Conservation (phyloP, 1,140 invertebrate species). For the Zaprionus inermis region DNA sequence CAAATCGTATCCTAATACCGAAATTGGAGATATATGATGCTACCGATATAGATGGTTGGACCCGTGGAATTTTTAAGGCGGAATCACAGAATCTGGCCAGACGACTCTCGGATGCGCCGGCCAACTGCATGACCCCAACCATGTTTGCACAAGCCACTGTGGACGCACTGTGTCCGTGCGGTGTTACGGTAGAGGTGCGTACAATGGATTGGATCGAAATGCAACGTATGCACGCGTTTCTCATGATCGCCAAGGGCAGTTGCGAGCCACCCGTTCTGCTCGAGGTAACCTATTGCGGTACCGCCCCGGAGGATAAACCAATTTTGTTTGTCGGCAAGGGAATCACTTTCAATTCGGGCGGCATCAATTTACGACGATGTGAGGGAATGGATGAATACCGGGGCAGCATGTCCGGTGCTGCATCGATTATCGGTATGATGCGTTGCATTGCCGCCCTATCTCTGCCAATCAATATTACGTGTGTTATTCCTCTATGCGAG, state of each 20-base stretch:
- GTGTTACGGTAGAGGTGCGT: conserved; percentile 87
- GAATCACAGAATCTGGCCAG: conserved; percentile 94
- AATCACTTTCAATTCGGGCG: conserved; percentile 94
- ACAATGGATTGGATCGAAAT: conserved; percentile 89
- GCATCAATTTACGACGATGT: conserved; percentile 92
- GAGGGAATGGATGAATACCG: conserved; percentile 92
- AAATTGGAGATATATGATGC: conserved; percentile 84
- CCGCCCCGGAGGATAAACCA: conserved; percentile 84
- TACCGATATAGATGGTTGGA: conserved; percentile 87
- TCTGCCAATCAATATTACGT: conserved; percentile 90
- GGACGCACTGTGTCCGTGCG: conserved; percentile 85
- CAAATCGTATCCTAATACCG: conserved; percentile 84
- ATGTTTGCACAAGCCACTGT: conserved; percentile 88
- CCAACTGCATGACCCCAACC: conserved; percentile 94
- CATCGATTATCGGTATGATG: conserved; percentile 90
- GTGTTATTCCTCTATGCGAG: conserved; percentile 91
- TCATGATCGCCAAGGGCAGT: conserved; percentile 91
- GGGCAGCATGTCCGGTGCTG: conserved; percentile 96
- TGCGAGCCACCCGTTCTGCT: conserved; percentile 90
- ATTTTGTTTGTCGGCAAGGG: conserved; percentile 92
- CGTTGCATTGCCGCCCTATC: conserved; percentile 89
- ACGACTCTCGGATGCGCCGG: conserved; percentile 91
- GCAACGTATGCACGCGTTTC: conserved; percentile 90
- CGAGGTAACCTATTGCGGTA: conserved; percentile 87
- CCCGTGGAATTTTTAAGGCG: conserved; percentile 89